phyloP scores from a whole-genome alignment of 2,888 invertebrate species.

The Steromphala cineraria region DNA sequence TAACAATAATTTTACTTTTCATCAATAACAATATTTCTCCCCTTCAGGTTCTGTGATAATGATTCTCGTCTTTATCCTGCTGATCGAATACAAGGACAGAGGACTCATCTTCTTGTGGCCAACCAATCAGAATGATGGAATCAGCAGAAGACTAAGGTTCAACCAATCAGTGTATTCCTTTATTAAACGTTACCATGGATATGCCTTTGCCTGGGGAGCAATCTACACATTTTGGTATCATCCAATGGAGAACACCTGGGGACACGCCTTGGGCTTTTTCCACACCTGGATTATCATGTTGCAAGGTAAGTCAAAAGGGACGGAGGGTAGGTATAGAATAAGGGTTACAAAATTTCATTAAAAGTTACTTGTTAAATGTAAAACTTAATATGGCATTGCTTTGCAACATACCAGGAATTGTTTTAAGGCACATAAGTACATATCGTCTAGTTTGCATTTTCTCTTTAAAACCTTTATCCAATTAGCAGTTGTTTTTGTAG shows the following conservation, averaged over 20 bases:
- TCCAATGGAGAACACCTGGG: constrained; percentile 49
- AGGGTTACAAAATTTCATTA: too few relatives aligned
- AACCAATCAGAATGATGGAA: constrained; percentile 24
- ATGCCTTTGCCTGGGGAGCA: constrained; percentile 44
- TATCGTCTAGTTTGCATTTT: too few relatives aligned
- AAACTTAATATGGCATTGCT: too few relatives aligned
- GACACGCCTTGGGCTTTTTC: constrained; percentile 43
- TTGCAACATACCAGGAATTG: too few relatives aligned
- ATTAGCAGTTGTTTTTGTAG: too few relatives aligned
- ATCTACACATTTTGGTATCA: constrained; percentile 53
- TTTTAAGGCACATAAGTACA: too few relatives aligned
- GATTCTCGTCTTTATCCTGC: constrained; percentile 40
- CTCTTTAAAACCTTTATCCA: too few relatives aligned
- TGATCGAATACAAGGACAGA: constrained; percentile 46
- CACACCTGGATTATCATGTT: constrained; percentile 45
- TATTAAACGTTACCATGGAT: constrained; percentile 43
- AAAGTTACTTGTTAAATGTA: too few relatives aligned
- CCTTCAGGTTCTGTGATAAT: constrained; percentile 44
- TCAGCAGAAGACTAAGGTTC: constrained; percentile 18
- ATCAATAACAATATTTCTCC: neutral
- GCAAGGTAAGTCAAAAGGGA: constrained; percentile 39
- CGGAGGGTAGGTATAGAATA: too few relatives aligned
- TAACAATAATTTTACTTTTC: too few relatives aligned
- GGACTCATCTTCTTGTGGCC: constrained; percentile 49
- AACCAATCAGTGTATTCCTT: constrained; percentile 35